Percentiles rank a stretch among this genome's conserved stretches.
These are phyloP conservation scores for Tangara arthus DNA, from an alignment of 2,797 vertebrate species.

Conservation along the genomic window DNA sequence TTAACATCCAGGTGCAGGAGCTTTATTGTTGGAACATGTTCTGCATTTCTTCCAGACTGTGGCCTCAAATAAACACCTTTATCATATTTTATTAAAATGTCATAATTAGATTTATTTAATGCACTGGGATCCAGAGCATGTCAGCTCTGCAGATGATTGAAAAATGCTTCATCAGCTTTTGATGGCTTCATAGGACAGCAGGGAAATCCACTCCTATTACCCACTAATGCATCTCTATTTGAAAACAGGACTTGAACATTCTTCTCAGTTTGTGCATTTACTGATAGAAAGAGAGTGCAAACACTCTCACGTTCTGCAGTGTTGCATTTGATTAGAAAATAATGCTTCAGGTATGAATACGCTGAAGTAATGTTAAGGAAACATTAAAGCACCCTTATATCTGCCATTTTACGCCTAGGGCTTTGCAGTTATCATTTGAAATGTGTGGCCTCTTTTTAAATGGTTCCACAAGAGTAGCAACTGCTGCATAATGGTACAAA, in stretches of 20 bases:
- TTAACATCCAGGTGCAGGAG: slow-evolving; percentile 72
- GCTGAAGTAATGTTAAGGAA: slow-evolving; percentile 33
- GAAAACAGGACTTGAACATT: not conserved
- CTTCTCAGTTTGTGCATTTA: not conserved
- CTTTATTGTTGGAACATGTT: slow-evolving; percentile 42
- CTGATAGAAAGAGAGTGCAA: not conserved
- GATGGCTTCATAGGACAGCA: not conserved
- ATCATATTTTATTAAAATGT: slow-evolving; percentile 66
- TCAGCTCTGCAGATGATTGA: slow-evolving; percentile 29
- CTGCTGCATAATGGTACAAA: slow-evolving; percentile 25
- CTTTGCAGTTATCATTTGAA: slow-evolving; percentile 29
- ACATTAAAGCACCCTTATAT: slow-evolving; percentile 31
- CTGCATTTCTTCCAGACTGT: slow-evolving; percentile 13
- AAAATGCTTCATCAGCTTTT: slow-evolving; percentile 33
- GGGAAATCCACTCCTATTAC: not conserved
- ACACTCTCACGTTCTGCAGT: not conserved
- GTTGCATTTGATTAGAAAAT: slow-evolving; percentile 54
- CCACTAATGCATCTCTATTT: not conserved
- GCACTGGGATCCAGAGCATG: not conserved
- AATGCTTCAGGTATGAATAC: slow-evolving; percentile 36
- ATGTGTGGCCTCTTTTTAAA: slow-evolving; percentile 15
- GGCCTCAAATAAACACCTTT: slow-evolving; percentile 52
- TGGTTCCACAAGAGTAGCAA: slow-evolving; percentile 5
- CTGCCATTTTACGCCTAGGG: slow-evolving; percentile 5
- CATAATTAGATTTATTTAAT: slow-evolving; percentile 65